Conservation (phyloP, 2,797 vertebrate species). For the Amniataba percoides region DNA sequence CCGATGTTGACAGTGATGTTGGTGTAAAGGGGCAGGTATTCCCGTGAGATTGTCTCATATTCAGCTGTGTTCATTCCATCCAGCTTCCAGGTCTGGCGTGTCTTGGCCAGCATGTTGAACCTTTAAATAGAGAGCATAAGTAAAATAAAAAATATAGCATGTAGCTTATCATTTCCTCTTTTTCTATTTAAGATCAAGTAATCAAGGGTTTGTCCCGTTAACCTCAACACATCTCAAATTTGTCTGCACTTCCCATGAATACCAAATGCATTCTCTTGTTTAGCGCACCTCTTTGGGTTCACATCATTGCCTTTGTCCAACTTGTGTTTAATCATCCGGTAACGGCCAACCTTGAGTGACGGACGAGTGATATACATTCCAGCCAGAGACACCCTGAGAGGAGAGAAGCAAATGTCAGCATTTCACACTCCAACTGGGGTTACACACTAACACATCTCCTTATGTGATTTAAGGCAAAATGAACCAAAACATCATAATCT, state of each 20-base stretch:
- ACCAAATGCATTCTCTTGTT: neutral
- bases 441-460: neutral
- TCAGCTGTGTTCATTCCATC: constrained; percentile 86
- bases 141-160: neutral
- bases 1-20: constrained; percentile 89
- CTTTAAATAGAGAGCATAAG: constrained; percentile 58
- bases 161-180: neutral
- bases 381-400: constrained; percentile 85
- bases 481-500: neutral
- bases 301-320: constrained; percentile 87
- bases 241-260: neutral
- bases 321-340: constrained; percentile 91
- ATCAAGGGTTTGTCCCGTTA: neutral
- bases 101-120: constrained; percentile 88
- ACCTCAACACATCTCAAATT: neutral
- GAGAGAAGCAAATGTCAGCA: neutral
- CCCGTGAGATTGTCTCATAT: constrained; percentile 83
- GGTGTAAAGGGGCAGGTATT: constrained; percentile 85
- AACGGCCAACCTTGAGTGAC: constrained; percentile 83
- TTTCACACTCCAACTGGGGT: neutral
- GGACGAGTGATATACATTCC: constrained; percentile 89
- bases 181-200: neutral
- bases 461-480: neutral
- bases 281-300: constrained; percentile 86
- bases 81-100: constrained; percentile 82